These are phyloP conservation scores for Lemur catta DNA, from an alignment of 2,797 vertebrate species.

Conservation along the genomic window DNA sequence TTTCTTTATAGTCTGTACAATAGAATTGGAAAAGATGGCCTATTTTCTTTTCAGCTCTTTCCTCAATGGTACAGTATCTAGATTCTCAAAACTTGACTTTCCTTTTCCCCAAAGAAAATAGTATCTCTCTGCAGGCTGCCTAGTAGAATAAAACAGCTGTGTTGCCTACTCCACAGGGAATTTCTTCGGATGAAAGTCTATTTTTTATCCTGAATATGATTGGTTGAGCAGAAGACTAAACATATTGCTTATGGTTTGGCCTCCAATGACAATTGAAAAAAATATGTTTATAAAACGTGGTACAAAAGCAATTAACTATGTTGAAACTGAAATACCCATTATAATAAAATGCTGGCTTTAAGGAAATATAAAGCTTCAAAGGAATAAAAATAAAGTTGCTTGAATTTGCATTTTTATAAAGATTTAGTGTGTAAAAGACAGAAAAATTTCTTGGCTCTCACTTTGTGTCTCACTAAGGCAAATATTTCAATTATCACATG, in stretches of 20 bases:
- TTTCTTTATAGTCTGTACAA: conserved; percentile 70
- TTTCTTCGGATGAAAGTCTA: conserved; percentile 55
- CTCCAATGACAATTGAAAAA: conserved; percentile 54
- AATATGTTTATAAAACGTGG: conserved; percentile 38
- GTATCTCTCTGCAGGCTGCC: conserved; percentile 62
- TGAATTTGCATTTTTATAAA: conserved; percentile 27
- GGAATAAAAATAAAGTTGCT: conserved; percentile 53
- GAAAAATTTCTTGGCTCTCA: neutral
- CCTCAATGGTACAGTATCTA: conserved; percentile 42
- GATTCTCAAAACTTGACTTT: conserved; percentile 70
- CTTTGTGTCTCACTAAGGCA: neutral
- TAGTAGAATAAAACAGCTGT: conserved; percentile 67
- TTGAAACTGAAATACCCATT: conserved; percentile 60
- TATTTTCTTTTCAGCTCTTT: conserved; percentile 71
- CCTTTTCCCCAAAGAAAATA: conserved; percentile 72
- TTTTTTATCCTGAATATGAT: conserved; percentile 64
- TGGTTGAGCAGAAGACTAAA: conserved; percentile 70
- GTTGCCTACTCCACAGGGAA: conserved; percentile 66
- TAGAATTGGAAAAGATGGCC: conserved; percentile 68
- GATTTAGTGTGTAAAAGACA: neutral
- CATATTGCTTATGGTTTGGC: conserved; percentile 54
- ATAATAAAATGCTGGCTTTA: conserved; percentile 55
- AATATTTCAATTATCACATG: conserved; percentile 21
- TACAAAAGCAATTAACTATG: conserved; percentile 57
- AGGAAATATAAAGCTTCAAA: conserved; percentile 31